Conservation (phyloP, 2,797 vertebrate species). For the Semaprochilodus insignis region DNA sequence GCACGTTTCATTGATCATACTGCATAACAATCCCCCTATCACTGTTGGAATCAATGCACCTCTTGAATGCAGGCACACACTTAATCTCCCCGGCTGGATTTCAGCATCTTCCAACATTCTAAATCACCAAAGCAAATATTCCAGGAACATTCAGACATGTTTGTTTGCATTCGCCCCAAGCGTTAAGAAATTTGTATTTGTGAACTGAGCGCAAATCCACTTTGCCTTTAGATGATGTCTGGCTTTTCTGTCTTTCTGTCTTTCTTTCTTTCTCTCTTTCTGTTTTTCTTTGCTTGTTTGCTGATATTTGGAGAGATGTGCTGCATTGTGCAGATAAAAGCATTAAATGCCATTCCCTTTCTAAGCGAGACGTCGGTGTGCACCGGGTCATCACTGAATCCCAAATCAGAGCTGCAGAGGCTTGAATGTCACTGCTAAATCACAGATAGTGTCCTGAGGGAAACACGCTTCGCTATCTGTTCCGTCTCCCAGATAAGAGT, state of each 20-base stretch:
- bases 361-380: slow-evolving; percentile 41
- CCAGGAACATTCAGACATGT: too few species aligned
- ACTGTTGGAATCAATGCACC: too few species aligned
- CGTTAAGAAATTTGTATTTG: too few species aligned
- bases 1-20: too few species aligned
- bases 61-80: too few species aligned
- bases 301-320: slow-evolving; percentile 54
- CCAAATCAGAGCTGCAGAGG: slow-evolving; percentile 45
- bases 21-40: too few species aligned
- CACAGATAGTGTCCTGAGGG: slow-evolving; percentile 46
- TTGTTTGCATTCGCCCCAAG: too few species aligned
- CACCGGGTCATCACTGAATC: slow-evolving; percentile 50
- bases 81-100: too few species aligned
- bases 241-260: neutral
- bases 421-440: slow-evolving; percentile 58
- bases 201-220: neutral
- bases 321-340: slow-evolving; percentile 53
- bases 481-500: slow-evolving; percentile 42
- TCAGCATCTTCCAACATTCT: too few species aligned
- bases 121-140: too few species aligned
- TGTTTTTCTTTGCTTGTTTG: slow-evolving; percentile 25
- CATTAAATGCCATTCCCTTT: slow-evolving; percentile 58
- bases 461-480: slow-evolving; percentile 36
- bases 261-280: neutral
- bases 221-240: neutral